Conservation (phyloP, 2,888 invertebrate species). For the Cantharis flavilabris region DNA sequence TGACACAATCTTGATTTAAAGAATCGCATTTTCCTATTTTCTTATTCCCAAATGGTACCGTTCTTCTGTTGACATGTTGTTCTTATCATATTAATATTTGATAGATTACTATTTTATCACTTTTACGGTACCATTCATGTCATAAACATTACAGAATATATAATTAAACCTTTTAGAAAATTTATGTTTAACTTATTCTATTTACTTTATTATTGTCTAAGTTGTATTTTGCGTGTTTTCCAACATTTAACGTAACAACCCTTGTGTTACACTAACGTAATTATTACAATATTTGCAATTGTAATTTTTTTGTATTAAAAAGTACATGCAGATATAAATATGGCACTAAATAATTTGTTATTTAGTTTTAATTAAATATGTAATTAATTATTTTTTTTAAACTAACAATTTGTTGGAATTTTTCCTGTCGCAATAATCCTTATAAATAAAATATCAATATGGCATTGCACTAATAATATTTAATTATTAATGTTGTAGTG, state of each 20-base stretch:
- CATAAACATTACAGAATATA: neutral
- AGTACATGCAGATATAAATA: neutral
- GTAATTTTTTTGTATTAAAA: neutral
- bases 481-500: neutral
- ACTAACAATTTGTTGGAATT: neutral
- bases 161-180: neutral
- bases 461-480: neutral
- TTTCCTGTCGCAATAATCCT: neutral
- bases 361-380: neutral
- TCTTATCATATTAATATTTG: neutral
- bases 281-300: neutral
- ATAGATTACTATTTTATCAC: neutral
- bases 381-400: neutral
- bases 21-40: neutral
- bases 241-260: neutral
- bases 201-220: neutral
- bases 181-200: neutral
- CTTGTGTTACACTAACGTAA: neutral
- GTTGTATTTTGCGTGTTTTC: neutral
- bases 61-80: neutral
- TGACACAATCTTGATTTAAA: neutral
- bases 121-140: neutral
- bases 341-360: conserved; percentile 3
- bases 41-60: neutral
- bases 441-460: neutral